Evolutionary conservation across 2,113 vertebrate genomes (phyloP).

Genomic region (Corythornis madagascariensis): DNA sequence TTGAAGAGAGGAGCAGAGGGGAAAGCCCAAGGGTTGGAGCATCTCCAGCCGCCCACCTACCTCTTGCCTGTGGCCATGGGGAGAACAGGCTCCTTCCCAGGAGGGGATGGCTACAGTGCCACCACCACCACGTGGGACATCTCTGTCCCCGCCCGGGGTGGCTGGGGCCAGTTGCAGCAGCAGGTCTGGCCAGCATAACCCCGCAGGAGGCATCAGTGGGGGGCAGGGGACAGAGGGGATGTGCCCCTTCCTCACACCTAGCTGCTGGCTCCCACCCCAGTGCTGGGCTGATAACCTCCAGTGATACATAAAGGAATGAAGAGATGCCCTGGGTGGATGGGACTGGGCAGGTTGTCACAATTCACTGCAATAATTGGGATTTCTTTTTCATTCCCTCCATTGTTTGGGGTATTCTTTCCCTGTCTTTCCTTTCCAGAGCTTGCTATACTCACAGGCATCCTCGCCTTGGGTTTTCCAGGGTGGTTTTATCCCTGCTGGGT

Average conservation of each 20-base stretch:
- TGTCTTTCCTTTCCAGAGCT: not conserved
- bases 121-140: not conserved
- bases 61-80: not conserved
- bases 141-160: not conserved
- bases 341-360: accelerated
- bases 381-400: not conserved
- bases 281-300: not conserved
- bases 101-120: not conserved
- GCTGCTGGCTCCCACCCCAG: not conserved
- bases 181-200: not conserved
- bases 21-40: not conserved
- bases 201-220: not conserved
- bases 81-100: not conserved
- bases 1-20: not conserved
- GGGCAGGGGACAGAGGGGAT: not conserved
- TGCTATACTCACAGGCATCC: accelerated
- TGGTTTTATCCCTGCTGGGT: not conserved
- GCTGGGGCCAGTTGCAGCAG: not conserved
- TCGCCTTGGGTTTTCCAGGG: not conserved
- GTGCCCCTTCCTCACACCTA: not conserved
- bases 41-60: slow-evolving; percentile 3
- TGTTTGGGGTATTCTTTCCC: not conserved
- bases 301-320: not conserved
- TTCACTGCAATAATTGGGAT: not conserved
- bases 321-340: not conserved